Conservation (phyloP, 2,888 invertebrate genomes). For the Anaspis maculata region DNA sequence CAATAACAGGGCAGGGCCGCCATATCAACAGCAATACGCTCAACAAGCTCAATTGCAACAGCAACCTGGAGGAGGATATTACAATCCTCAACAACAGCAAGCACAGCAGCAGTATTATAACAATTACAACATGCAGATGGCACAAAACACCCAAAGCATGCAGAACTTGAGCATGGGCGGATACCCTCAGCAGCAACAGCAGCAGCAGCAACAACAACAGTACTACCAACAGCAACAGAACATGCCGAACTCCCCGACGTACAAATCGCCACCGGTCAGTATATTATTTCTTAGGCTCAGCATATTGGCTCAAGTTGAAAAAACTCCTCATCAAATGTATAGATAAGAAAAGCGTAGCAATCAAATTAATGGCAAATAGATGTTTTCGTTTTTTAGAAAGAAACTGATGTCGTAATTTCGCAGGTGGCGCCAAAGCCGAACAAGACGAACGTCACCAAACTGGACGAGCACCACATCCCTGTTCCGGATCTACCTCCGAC, state of each 20-base stretch:
- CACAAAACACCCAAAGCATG: conserved; percentile 37
- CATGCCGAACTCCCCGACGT: conserved; percentile 36
- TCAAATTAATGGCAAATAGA: too few species aligned
- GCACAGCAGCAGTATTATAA: background rate
- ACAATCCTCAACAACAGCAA: conserved; percentile 23
- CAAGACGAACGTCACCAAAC: too few species aligned
- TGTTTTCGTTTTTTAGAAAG: too few species aligned
- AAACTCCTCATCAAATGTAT: too few species aligned
- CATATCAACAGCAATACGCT: conserved; percentile 26
- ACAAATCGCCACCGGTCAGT: conserved; percentile 47
- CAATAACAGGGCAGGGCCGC: conserved; percentile 42
- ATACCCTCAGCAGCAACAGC: conserved; percentile 20
- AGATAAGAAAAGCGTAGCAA: too few species aligned
- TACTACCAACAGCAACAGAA: conserved; percentile 25
- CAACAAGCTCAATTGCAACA: conserved; percentile 23
- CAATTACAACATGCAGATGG: conserved; percentile 28
- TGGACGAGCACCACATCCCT: conserved; percentile 26
- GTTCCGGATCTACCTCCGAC: conserved; percentile 66
- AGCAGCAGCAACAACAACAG: conserved; percentile 15
- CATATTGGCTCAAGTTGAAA: too few species aligned
- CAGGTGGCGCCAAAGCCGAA: conserved; percentile 53
- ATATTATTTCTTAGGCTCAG: too few species aligned
- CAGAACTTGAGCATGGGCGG: conserved; percentile 35
- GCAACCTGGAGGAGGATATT: conserved; percentile 16
- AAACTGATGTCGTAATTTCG: too few species aligned